Percentiles rank a stretch among this genome's conserved stretches.
These are phyloP conservation scores for Dendropsophus ebraccatus DNA, from an alignment of 2,113 vertebrate species.

Conservation along the genomic window DNA sequence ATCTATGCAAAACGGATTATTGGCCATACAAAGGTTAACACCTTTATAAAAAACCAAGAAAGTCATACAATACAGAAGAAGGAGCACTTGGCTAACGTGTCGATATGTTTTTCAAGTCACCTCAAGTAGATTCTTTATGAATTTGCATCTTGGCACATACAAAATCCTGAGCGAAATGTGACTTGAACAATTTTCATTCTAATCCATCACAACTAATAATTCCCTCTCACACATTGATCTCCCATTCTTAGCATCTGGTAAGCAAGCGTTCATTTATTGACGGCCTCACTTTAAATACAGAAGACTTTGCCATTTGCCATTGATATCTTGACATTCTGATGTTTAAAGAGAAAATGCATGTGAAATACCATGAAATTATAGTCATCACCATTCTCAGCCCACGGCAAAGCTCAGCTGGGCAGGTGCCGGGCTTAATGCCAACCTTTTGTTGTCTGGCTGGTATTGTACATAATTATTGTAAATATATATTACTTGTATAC, in stretches of 20 bases:
- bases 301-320: conserved; percentile 10
- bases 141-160: conserved; percentile 5
- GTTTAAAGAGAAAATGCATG: not conserved
- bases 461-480: too few relatives aligned
- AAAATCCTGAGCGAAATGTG: not conserved
- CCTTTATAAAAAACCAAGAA: not conserved
- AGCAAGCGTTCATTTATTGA: conserved; percentile 16
- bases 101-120: conserved; percentile 30
- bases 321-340: not conserved
- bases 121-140: not conserved
- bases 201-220: conserved; percentile 39
- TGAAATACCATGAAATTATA: too few relatives aligned
- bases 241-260: conserved; percentile 29
- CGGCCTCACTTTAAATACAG: conserved; percentile 10
- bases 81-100: not conserved
- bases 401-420: too few relatives aligned
- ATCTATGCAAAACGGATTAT: too few relatives aligned
- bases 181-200: conserved; percentile 1
- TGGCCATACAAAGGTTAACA: too few relatives aligned
- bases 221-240: conserved; percentile 28
- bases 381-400: too few relatives aligned
- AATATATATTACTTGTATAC: too few relatives aligned
- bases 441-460: too few relatives aligned
- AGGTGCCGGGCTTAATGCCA: too few relatives aligned
- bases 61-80: not conserved